Evolutionary conservation across 2,888 invertebrate genomes (phyloP), one percentile per base, ranked within the genome.

Genomic region (Pseudeuparius sepicola): DNA sequence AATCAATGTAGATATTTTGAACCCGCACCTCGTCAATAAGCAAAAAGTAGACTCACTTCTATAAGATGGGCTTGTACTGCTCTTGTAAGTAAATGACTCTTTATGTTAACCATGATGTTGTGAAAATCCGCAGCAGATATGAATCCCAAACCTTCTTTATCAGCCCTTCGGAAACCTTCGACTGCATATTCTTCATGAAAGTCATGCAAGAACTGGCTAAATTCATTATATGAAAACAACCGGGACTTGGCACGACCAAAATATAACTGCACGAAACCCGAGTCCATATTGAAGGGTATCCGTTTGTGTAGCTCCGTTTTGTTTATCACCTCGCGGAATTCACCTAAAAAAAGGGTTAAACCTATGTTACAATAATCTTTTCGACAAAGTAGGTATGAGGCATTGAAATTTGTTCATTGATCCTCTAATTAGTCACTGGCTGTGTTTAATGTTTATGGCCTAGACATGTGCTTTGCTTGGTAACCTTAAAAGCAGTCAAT

Each of bases 151-250:
- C 88, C 86, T 49, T 83, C 75, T 52, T 77, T 83, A 66, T 98
- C 97, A 55, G 83, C 86, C 55, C 80, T 81, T 60, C 83, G 81
- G 67, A 96, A 96, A 25, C 93, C 94, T 66, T 93, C 94, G 50
- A 89, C 84, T 14, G 96, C 97, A 59, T 97, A 96, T 65, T 97
- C 97, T 63, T 98, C 97, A 61, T 98, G 97, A 63, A 97, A 98
- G 61, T 98, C 98, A 73, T 97, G 96, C 33, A 98, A 73, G 61
- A 98, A 85, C 69, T 98, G 97, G 54, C 92, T 90, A 73, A 98
- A 98, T 63, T 98, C 97, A 15, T 80, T 74, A 64, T 97, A 98
- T 20, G 79, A 84, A 44, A 98, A 88, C 51, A 85, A 68, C 32
- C 96, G 73, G 53, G 85, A 80, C 63, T 88, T 92, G 51, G 94